Evolutionary conservation across 2,888 invertebrate genomes (phyloP).

Genomic region (Drosophila ezoana): DNA sequence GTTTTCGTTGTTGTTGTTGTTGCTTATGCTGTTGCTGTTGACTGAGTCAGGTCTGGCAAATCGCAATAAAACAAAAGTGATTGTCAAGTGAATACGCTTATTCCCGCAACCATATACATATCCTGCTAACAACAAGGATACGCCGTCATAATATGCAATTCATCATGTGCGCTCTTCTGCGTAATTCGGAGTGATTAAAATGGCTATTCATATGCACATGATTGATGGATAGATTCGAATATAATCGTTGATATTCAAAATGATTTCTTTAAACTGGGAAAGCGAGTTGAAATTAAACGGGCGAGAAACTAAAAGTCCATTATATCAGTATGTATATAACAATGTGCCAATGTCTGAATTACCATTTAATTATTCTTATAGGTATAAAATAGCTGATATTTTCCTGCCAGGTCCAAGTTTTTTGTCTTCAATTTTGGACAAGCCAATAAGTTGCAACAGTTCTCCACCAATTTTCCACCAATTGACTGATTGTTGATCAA

Average conservation of each 20-base stretch:
- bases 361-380: too few species aligned
- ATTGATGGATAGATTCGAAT: slow-evolving; percentile 56
- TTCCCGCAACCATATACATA: slow-evolving; percentile 49
- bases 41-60: slow-evolving; percentile 60
- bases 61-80: slow-evolving; percentile 78
- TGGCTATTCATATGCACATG: slow-evolving; percentile 69
- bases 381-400: too few species aligned
- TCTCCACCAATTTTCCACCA: too few species aligned
- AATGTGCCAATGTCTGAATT: too few species aligned
- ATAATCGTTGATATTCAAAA: slow-evolving; percentile 35
- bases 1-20: slow-evolving; percentile 22
- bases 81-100: slow-evolving; percentile 78
- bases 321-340: too few species aligned
- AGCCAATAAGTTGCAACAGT: too few species aligned
- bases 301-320: background rate
- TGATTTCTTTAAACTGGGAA: slow-evolving; percentile 16
- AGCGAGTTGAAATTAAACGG: background rate
- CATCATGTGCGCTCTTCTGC: slow-evolving; percentile 78
- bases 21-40: slow-evolving; percentile 31
- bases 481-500: too few species aligned
- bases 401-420: too few species aligned
- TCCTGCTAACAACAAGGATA: slow-evolving; percentile 33
- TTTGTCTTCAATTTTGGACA: too few species aligned
- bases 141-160: slow-evolving; percentile 61
- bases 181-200: slow-evolving; percentile 76